These are phyloP conservation scores for Pelodiscus sinensis DNA, from an alignment of 2,113 vertebrate species.

Conservation along the genomic window DNA sequence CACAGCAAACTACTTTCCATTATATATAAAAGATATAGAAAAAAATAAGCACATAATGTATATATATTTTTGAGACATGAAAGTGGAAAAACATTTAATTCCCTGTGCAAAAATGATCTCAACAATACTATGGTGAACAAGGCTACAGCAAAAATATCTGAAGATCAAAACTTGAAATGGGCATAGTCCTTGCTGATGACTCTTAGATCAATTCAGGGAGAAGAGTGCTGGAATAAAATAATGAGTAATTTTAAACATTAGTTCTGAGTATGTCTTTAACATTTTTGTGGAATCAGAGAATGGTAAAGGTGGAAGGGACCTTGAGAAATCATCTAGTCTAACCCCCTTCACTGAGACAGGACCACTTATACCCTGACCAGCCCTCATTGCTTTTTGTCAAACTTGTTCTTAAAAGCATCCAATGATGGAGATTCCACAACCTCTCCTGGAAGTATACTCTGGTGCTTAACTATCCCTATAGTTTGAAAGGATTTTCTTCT, in stretches of 20 bases:
- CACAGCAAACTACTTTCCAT: neutral
- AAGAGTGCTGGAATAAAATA: conserved; percentile 58
- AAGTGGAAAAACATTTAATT: conserved; percentile 44
- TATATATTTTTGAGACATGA: neutral
- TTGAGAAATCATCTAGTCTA: no score
- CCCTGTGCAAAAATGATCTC: conserved; percentile 41
- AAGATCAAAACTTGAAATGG: conserved; percentile 48
- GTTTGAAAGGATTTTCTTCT: no score
- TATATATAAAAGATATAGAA: neutral
- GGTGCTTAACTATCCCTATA: no score
- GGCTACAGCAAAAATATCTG: conserved; percentile 53
- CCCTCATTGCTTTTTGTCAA: no score
- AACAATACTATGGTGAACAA: conserved; percentile 55
- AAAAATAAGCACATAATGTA: no score
- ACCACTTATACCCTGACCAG: no score
- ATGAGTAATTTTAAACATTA: conserved; percentile 51
- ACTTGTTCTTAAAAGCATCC: no score
- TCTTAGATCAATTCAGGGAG: conserved; percentile 62
- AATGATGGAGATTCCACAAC: no score
- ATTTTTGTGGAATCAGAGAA: neutral
- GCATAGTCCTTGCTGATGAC: conserved; percentile 60
- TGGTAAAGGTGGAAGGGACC: no score
- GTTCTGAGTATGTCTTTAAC: conserved; percentile 30
- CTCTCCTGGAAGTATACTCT: no score
- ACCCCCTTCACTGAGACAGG: no score